These are phyloP conservation scores for Parauchenoglanis ngamensis DNA, from an alignment of 2,797 vertebrate genomes.

Conservation along the genomic window DNA sequence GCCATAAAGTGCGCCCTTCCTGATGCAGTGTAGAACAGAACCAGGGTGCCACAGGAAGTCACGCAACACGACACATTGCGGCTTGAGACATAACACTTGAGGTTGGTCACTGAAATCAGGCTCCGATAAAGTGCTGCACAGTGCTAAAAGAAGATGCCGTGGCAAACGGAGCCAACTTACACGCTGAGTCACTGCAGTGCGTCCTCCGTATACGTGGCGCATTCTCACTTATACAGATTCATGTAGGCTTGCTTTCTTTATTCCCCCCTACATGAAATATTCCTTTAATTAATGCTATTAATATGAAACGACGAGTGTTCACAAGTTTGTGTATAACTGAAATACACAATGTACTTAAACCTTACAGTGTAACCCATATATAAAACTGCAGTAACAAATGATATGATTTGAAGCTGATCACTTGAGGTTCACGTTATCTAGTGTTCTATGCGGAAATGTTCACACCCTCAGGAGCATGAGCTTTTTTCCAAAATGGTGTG, in stretches of 20 bases:
- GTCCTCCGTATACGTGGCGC: background rate
- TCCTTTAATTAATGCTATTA: background rate
- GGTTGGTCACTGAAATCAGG: background rate
- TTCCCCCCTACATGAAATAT: background rate
- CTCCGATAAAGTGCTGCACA: background rate
- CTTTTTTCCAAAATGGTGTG: background rate
- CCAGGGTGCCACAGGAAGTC: background rate
- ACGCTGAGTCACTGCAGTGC: background rate
- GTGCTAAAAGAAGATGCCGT: background rate
- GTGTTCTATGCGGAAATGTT: background rate
- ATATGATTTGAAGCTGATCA: background rate
- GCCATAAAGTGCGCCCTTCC: background rate
- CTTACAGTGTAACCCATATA: too few relatives aligned
- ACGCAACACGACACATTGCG: background rate
- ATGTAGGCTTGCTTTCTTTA: background rate
- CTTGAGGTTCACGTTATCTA: background rate
- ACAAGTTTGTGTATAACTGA: background rate
- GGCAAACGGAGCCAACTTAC: background rate
- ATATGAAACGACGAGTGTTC: too few relatives aligned
- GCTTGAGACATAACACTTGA: background rate
- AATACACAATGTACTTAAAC: background rate
- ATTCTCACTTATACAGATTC: background rate
- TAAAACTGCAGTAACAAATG: background rate
- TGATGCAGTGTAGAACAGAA: background rate
- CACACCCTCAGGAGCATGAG: background rate